These are phyloP conservation scores for Hyles lineata DNA, from an alignment of 2,888 invertebrate species.

Conservation along the genomic window DNA sequence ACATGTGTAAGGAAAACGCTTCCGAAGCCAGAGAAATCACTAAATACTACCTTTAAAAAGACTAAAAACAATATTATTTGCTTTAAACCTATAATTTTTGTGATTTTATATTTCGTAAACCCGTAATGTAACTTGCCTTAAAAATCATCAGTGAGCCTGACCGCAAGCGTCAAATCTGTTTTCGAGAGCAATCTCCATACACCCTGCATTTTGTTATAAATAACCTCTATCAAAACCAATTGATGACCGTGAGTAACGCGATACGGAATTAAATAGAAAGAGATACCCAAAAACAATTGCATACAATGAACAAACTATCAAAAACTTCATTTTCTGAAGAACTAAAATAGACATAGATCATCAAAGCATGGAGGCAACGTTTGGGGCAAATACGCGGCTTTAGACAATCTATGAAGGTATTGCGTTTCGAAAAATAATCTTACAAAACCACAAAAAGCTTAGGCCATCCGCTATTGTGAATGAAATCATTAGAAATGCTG, in stretches of 20 bases:
- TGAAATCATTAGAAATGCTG: constrained; percentile 41
- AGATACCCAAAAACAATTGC: neutral
- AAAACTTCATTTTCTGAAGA: neutral
- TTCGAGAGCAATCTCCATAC: neutral
- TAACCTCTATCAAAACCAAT: neutral
- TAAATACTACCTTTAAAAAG: too few relatives aligned
- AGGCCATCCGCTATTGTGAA: constrained; percentile 44
- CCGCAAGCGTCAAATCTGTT: too few relatives aligned
- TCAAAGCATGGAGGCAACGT: neutral
- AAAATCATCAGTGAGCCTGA: too few relatives aligned
- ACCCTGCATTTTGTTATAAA: neutral
- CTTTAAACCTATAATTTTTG: too few relatives aligned
- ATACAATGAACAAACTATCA: neutral
- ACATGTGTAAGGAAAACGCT: too few relatives aligned
- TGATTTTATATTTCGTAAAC: too few relatives aligned
- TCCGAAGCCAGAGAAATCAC: too few relatives aligned
- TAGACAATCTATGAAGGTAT: neutral
- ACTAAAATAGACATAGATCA: neutral
- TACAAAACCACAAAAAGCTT: constrained; percentile 31
- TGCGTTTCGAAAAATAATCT: neutral
- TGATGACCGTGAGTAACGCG: neutral
- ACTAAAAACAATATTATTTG: too few relatives aligned
- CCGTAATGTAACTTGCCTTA: too few relatives aligned
- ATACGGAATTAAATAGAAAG: neutral
- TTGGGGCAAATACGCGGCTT: neutral